Evolutionary conservation across 2,888 invertebrate genomes (phyloP), one percentile per base, ranked within the genome.

Genomic region (Pseudococcus jackbeardsleyi): DNA sequence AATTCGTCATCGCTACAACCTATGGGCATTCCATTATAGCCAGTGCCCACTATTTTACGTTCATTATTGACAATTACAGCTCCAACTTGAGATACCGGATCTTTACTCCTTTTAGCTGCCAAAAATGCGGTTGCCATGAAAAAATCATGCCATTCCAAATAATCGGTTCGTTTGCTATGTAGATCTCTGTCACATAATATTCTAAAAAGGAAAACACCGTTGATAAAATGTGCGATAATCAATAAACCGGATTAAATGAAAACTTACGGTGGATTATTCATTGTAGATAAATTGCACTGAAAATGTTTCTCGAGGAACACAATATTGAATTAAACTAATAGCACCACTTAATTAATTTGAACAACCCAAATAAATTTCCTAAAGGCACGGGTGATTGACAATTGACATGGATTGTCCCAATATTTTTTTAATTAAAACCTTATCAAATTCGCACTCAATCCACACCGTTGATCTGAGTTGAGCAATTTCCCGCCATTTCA

Each of bases 21-120:
- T 89, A 92, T 94, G 0, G 99, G 99, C 95, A 99, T 97, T 1
- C 99, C 99, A 93, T 99, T 99, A 91, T 99, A 99, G 89, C 99
- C 99, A 89, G 98, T 94, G 33, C 97, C 97, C 82, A 99, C 96
- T 90, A 99, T 96, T 91, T 95, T 95, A 79, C 97, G 96, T 0
- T 96, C 95, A 48, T 93, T 91, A 91, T 97, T 96, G 0, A 98
- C 97, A 90, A 99, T 96, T 91, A 98, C 98, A 8, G 98, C 98
- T 6, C 99, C 99, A 22, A 98, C 98, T 93, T 99, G 98, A 4
- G 96, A 95, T 87, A 92, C 93, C 0, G 99, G 99, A 92, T 99
- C 99, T 92, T 99, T 99, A 91, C 98, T 98, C 88, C 99, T 93
- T 92, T 97, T 96, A 0, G 98, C 96, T 0, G 98, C 95, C 42